Conservation (phyloP, 2,113 vertebrate genomes). For the Erythrolamprus reginae region DNA sequence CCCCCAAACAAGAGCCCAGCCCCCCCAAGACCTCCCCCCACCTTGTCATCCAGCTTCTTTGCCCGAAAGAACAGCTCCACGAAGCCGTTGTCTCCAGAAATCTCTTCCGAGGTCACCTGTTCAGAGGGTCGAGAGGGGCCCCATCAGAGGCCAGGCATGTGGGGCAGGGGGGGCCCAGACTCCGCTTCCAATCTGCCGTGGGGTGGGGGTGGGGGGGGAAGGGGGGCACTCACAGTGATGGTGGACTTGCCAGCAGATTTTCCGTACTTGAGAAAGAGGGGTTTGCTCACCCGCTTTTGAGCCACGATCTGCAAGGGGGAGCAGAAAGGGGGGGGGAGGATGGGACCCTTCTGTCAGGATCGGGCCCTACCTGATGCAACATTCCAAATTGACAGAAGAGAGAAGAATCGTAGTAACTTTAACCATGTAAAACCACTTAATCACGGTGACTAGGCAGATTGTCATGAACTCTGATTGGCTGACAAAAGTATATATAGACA, state of each 20-base stretch:
- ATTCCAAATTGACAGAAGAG: too few species aligned
- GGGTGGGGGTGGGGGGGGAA: accelerated
- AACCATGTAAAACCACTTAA: too few species aligned
- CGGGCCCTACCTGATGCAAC: too few species aligned
- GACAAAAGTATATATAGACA: too few species aligned
- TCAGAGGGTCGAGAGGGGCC: not conserved
- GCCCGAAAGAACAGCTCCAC: constrained; percentile 88
- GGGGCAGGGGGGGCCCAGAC: accelerated
- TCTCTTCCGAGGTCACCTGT: constrained; percentile 89
- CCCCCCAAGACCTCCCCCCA: constrained; percentile 26
- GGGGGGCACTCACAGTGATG: constrained; percentile 77
- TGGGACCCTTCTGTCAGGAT: too few species aligned
- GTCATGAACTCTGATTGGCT: too few species aligned
- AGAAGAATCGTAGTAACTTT: too few species aligned
- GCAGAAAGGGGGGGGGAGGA: not conserved
- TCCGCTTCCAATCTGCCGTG: accelerated
- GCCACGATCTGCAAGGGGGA: constrained; percentile 82
- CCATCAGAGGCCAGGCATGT: not conserved
- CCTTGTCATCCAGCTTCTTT: constrained; percentile 93
- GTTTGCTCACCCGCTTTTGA: constrained; percentile 88
- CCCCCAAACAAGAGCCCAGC: not conserved
- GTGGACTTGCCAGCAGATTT: constrained; percentile 91
- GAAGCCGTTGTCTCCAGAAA: constrained; percentile 91
- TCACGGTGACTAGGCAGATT: too few species aligned
- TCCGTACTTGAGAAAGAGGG: constrained; percentile 86